Base-by-base conservation (phyloP, 2,888 invertebrate species). In the Zaprionus lineosus region DNA sequence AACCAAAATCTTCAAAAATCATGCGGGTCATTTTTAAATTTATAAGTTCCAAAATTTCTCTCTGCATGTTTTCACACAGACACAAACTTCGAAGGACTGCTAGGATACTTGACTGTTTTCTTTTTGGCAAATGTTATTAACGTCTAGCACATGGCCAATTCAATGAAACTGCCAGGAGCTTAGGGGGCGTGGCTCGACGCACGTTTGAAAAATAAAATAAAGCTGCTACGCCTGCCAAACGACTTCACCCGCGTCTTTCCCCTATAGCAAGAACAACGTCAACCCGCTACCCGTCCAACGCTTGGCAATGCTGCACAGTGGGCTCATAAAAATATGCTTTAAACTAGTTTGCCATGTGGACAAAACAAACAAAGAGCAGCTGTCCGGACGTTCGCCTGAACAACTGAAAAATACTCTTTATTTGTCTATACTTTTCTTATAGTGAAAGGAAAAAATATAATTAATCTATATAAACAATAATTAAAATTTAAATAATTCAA, bases 261-360 rank as follows among this genome's bases (percentile, higher is more conserved):
- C 34, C 28, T 29, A 24, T 9, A 19, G 16, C 28, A 31, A 31
- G n/a, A n/a, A n/a, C n/a, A n/a, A n/a, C n/a, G n/a, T n/a, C 43
- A 28, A 53, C 28, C 28, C 31, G 33, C 39, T 48, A 14, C 34
- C 2, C 39, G 50, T 53, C 44, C 48, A 53, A 63, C 39, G 19
- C 24, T 31, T 51, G 21, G 31, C 34, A 37, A 46, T 62, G 51
- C 50, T 55, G 78, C 69, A 63, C 76, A 63, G 61, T 67, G 71
- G 59, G 59, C 74, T 81, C 86, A 83, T 85, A 81, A 81, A 81
- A 85, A 83, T 85, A 81, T 83, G 79, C 76, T 81, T 69, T 65
- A 73, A 83, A 81, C 79, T 83, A 84, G 76, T 72, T 77, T 74
- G 61, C 53, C 33, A 60, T 62, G 70, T 48, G 48, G 51, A 34